phyloP scores from a whole-genome alignment of 2,797 vertebrate species.

The Poecilia velifera region DNA sequence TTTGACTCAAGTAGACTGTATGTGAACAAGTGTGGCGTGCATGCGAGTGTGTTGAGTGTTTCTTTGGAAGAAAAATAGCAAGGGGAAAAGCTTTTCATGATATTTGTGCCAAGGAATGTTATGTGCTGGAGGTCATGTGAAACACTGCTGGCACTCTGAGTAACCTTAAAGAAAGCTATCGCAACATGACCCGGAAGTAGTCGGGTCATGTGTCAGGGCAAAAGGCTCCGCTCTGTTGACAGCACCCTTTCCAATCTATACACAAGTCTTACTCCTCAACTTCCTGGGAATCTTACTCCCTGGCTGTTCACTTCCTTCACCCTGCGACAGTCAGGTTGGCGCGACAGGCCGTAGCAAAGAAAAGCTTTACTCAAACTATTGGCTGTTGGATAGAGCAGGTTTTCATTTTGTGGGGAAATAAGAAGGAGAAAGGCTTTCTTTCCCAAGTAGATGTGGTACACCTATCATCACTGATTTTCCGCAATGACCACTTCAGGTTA shows the following conservation, averaged over 20 bases:
- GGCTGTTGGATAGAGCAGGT: slow-evolving; percentile 35
- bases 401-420: slow-evolving; percentile 39
- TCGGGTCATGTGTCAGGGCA: slow-evolving; percentile 72
- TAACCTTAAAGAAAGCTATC: slow-evolving; percentile 73
- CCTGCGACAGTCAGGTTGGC: slow-evolving; percentile 57
- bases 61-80: slow-evolving; percentile 11
- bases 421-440: slow-evolving; percentile 48
- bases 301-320: slow-evolving; percentile 49
- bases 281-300: slow-evolving; percentile 68
- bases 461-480: slow-evolving; percentile 47
- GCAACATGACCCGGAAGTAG: slow-evolving; percentile 73
- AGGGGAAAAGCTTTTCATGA: slow-evolving; percentile 51
- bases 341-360: slow-evolving; percentile 57
- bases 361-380: slow-evolving; percentile 46
- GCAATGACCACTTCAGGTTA: slow-evolving; percentile 26
- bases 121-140: slow-evolving; percentile 78
- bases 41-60: slow-evolving; percentile 1
- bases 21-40: slow-evolving; percentile 35
- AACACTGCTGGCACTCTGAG: slow-evolving; percentile 71
- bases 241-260: slow-evolving; percentile 66
- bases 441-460: slow-evolving; percentile 47
- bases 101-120: slow-evolving; percentile 65
- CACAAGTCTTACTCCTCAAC: slow-evolving; percentile 65
- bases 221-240: slow-evolving; percentile 71
- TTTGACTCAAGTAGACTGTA: slow-evolving; percentile 45